Base-by-base conservation (phyloP, 1,140 invertebrate genomes). In the Brachionus paranguensis region DNA sequence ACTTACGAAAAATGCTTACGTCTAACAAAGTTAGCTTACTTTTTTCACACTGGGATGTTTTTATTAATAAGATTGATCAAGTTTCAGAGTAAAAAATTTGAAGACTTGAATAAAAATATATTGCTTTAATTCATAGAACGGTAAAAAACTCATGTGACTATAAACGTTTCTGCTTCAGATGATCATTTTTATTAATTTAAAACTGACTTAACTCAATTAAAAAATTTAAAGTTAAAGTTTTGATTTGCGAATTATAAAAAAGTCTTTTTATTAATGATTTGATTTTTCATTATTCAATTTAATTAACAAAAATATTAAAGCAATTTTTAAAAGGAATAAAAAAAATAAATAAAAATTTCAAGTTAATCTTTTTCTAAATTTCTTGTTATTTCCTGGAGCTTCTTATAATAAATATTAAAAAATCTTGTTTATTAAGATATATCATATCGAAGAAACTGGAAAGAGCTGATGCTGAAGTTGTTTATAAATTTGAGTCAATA, bases 401-500 rank as follows among this genome's bases (percentile, higher is more conserved):
- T n/a, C n/a, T n/a, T n/a, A n/a, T n/a, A 47, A 37, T 37, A 37
- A 7, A 0, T 0, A 7, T 7, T 37, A 37, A 7, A 55, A 55
- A 55, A 55, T 55, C 6, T 55, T 55, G n/a, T 20, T 60, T 60
- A 20, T 14, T 12, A 27, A 76, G 72, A 76, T 27, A 64, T 81
- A 43, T 81, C 78, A 10, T 83, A 70, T 55, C 10, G 81, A 27
- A n/a, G 70, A 41, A 76, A 70, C 37, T 84, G 37, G 33, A 68
- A 84, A 72, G 47, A 87, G 76, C 86, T 88, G 17, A 64, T 87
- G 72, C 85, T 91, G 10, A 87, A 87, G 84, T 74, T 91, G 86
- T 88, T 89, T 60, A 88, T 91, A 12, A 91, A 91, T 85, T 83
- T 90, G 17, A 91, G 90, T 86, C 90, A 92, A 85, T 93, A 93